phyloP scores from a whole-genome alignment of 1,140 invertebrate species.

The Camponotus vicinus region DNA sequence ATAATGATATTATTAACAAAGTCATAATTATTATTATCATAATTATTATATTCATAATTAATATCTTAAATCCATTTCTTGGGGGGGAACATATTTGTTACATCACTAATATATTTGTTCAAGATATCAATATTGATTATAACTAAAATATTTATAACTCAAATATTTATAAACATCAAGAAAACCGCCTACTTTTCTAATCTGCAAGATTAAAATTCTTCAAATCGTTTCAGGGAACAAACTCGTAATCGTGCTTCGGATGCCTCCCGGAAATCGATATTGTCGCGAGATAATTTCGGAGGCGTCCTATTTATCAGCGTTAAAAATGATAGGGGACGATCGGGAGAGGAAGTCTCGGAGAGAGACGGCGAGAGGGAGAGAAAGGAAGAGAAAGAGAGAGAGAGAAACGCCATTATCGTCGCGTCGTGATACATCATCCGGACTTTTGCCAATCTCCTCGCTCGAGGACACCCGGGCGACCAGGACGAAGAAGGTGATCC shows the following conservation, averaged over 20 bases:
- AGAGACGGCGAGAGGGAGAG: not conserved
- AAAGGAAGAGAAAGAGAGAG: constrained; percentile 3
- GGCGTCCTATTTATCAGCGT: constrained; percentile 48
- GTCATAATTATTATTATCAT: too few relatives aligned
- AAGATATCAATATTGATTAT: not conserved
- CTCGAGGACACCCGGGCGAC: constrained; percentile 56
- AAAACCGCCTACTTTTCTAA: not conserved
- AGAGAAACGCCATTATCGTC: constrained; percentile 68
- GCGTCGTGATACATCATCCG: constrained; percentile 74
- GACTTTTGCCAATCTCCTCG: constrained; percentile 75
- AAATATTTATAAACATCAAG: not conserved
- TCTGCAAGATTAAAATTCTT: not conserved
- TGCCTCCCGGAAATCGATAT: constrained; percentile 2
- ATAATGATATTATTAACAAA: too few relatives aligned
- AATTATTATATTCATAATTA: too few relatives aligned
- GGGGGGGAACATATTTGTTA: too few relatives aligned
- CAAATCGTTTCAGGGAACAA: not conserved
- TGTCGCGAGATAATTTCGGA: constrained; percentile 39
- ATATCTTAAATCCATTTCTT: not conserved
- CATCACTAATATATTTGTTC: not conserved
- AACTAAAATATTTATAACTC: not conserved
- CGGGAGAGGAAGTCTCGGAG: constrained; percentile 32
- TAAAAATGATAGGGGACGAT: constrained; percentile 57
- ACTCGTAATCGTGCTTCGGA: not conserved
- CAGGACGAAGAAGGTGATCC: constrained; percentile 61